Base-by-base conservation (phyloP, 2,113 vertebrate species). In the Erpornis zantholeuca region DNA sequence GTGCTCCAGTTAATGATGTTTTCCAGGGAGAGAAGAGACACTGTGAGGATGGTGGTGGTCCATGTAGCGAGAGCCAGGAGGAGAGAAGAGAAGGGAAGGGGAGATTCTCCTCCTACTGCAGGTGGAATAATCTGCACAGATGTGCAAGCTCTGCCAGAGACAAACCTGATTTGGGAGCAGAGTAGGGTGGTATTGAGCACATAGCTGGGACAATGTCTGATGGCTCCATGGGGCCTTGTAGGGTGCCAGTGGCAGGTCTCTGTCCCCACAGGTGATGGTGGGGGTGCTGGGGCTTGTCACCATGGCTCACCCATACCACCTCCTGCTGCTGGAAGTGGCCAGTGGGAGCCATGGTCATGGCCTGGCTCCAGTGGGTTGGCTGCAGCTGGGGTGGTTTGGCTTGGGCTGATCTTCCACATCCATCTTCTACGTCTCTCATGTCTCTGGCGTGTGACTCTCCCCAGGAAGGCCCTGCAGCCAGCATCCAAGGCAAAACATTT, bases 381-480 rank as follows among this genome's bases (percentile, higher is more conserved):
- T 42, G 64, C 54, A 49, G 17, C 10, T 69, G 56, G 18, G 11
- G 36, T 66, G 44, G 20, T 66, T 40, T 72, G 38, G 8, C 22
- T 44, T 76, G 75, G 60, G 44, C 20, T 93, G 56, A 45, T 42
- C 40, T 73, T 56, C 36, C 47, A 23, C 11, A 28, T 49, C n/a
- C 28, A 24, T 28, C 33, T 52, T 66, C 57, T 80, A 36, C 0
- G 0, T 10, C 36, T 73, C 63, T 93, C 71, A n/a, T 2, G 1
- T 66, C 31, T 85, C 69, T 82, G 77, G 36, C 12, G 6, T 15
- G 63, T 82, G 71, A 27, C 66, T 92, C 31, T 93, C 86, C 76
- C 28, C 92, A 98, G 98, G 96, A 98, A 93, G n/a, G 89, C 47
- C 31, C 63, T 95, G 53, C 92, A 90, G 65, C 96, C 92, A 0